These are phyloP conservation scores for Heliconius hewitsoni DNA, from an alignment of 1,140 invertebrate genomes.

Conservation along the genomic window DNA sequence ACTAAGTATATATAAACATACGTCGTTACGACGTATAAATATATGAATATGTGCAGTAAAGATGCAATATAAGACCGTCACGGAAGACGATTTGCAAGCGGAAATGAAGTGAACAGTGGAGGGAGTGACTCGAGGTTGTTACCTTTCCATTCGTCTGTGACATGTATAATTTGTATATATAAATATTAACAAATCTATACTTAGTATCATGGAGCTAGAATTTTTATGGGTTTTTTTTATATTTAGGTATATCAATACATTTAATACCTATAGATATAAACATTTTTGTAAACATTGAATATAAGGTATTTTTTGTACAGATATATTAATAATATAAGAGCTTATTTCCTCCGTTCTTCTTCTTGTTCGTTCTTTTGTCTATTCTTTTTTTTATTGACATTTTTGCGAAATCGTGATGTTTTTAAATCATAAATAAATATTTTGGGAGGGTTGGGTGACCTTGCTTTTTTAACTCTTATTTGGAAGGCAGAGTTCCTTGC, in stretches of 20 bases:
- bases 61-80: constrained; percentile 24
- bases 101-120: constrained; percentile 71
- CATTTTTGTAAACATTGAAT: not conserved
- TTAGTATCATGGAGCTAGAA: not conserved
- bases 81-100: constrained; percentile 62
- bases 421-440: too few species aligned
- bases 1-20: not conserved
- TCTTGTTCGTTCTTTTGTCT: too few species aligned
- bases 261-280: not conserved
- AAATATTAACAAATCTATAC: not conserved
- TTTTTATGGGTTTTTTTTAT: too few species aligned
- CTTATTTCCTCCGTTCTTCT: too few species aligned
- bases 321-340: too few species aligned
- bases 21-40: not conserved
- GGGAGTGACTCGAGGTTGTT: constrained; percentile 47
- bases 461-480: too few species aligned
- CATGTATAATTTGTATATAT: not conserved
- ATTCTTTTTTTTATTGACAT: too few species aligned
- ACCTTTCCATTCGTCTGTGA: constrained; percentile 21
- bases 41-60: constrained; percentile 10
- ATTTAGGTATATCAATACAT: not conserved
- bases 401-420: too few species aligned
- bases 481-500: too few species aligned
- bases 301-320: too few species aligned
- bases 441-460: too few species aligned